A percentile compares a stretch with the other conserved stretches of the same genome.
Evolutionary conservation across 2,888 invertebrate species (phyloP).

Genomic region (Nycteola revayana): DNA sequence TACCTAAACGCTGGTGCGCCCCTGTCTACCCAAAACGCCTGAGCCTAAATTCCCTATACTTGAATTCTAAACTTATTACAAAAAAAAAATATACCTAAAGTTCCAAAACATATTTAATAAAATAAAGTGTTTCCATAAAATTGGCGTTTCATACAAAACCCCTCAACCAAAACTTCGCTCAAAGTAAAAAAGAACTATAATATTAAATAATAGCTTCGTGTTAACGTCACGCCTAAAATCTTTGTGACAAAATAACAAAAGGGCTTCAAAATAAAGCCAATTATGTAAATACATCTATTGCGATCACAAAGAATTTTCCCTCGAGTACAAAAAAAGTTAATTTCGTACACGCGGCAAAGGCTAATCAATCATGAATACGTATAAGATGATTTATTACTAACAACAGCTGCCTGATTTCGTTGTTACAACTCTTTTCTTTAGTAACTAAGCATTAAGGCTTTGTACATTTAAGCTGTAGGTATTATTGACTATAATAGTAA

Average conservation of each 20-base stretch:
- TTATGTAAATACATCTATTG: slow-evolving; percentile 34
- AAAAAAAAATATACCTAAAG: too few species aligned
- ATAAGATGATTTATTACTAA: slow-evolving; percentile 63
- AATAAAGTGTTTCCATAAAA: too few species aligned
- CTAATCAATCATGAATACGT: slow-evolving; percentile 64
- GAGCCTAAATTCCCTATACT: too few species aligned
- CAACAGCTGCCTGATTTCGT: slow-evolving; percentile 54
- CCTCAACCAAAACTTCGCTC: slow-evolving; percentile 1
- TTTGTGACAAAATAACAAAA: slow-evolving; percentile 27
- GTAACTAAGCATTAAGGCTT: too few species aligned
- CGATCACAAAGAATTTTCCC: slow-evolving; percentile 28
- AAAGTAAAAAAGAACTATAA: not conserved
- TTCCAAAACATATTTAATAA: too few species aligned
- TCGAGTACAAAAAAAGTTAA: slow-evolving; percentile 43
- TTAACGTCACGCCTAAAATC: slow-evolving; percentile 28
- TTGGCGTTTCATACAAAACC: not conserved
- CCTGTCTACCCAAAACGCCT: too few species aligned
- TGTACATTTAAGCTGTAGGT: too few species aligned
- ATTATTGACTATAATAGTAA: too few species aligned
- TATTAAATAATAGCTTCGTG: slow-evolving; percentile 22
- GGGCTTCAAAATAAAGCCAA: slow-evolving; percentile 30
- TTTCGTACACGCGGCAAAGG: slow-evolving; percentile 44
- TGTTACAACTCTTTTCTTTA: slow-evolving; percentile 57
- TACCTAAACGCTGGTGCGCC: too few species aligned
- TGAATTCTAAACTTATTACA: too few species aligned